These are phyloP conservation scores for Eospalax fontanierii DNA, from an alignment of 2,797 vertebrate genomes.

Conservation along the genomic window DNA sequence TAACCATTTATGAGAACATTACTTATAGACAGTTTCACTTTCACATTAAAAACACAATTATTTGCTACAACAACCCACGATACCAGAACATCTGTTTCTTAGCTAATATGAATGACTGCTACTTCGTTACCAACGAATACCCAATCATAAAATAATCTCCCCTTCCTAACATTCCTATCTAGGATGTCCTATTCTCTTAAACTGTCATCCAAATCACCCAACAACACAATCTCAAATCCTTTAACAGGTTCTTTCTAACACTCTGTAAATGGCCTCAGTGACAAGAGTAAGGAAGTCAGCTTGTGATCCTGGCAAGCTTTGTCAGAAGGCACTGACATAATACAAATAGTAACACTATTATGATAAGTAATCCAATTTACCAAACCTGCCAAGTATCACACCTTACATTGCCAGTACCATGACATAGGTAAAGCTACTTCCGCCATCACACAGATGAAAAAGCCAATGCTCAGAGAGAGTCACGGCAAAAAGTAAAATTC, in stretches of 20 bases:
- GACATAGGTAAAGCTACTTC: background rate
- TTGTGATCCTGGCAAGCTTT: background rate
- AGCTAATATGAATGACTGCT: background rate
- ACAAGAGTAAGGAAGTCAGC: background rate
- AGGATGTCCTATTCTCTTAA: background rate
- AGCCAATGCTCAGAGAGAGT: background rate
- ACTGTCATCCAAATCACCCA: background rate
- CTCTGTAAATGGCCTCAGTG: background rate
- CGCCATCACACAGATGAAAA: background rate
- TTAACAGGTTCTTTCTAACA: background rate
- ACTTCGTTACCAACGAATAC: constrained; percentile 9
- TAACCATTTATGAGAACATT: background rate
- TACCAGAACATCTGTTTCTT: background rate
- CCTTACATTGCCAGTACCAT: background rate
- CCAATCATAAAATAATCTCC: too few species aligned
- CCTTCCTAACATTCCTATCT: background rate
- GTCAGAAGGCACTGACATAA: background rate
- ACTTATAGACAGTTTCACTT: background rate
- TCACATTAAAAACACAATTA: background rate
- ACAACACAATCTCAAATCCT: background rate
- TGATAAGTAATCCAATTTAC: background rate
- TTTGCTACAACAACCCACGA: background rate
- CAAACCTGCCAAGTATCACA: background rate
- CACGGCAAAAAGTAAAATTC: background rate
- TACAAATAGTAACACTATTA: background rate